Percentiles rank a stretch among this genome's conserved stretches.
Conservation (phyloP, 2,888 invertebrate genomes). For the Himalopsyche anomala region DNA sequence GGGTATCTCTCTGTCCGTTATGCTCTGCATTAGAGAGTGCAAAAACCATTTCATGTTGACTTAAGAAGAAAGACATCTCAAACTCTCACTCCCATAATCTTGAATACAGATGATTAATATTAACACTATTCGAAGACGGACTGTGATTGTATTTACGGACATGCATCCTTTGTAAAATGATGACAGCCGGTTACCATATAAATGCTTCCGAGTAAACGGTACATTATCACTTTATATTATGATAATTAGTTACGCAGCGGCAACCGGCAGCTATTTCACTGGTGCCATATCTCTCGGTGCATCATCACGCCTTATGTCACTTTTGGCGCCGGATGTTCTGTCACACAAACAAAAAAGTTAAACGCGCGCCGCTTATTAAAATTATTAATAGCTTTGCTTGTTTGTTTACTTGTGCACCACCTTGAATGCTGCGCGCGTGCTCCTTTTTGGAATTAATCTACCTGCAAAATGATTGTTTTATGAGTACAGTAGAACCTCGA, state of each 20-base stretch:
- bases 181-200: too few relatives aligned
- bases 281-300: background rate
- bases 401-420: conserved; percentile 8
- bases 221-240: background rate
- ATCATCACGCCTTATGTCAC: conserved; percentile 11
- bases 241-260: background rate
- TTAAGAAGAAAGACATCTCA: too few relatives aligned
- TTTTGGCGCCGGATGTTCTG: conserved; percentile 30
- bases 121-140: too few relatives aligned
- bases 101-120: too few relatives aligned
- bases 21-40: too few relatives aligned
- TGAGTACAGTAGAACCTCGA: too few relatives aligned
- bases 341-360: background rate
- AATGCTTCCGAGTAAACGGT: background rate
- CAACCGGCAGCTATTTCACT: background rate
- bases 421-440: background rate
- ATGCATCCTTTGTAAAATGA: too few relatives aligned
- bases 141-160: too few relatives aligned
- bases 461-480: background rate
- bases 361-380: background rate
- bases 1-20: too few relatives aligned
- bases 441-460: background rate
- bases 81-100: too few relatives aligned
- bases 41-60: too few relatives aligned
- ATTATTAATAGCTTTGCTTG: background rate